Conservation (phyloP, 2,113 vertebrate genomes). For the Ahaetulla prasina region DNA sequence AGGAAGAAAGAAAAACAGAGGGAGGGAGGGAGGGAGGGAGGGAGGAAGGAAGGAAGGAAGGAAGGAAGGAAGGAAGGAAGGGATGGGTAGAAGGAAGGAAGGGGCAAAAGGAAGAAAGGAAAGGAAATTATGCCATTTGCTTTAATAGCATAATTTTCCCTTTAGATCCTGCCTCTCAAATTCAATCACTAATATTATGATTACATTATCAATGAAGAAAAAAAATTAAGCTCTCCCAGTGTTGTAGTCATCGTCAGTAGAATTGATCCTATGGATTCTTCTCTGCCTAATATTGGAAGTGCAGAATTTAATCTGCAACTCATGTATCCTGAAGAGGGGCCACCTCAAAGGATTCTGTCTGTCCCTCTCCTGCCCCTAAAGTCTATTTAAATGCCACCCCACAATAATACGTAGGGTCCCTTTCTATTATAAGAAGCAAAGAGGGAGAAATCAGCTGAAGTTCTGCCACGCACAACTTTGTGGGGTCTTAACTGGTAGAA, state of each 20-base stretch:
- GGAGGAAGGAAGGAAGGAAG: too few species aligned
- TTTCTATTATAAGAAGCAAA: conserved; percentile 71
- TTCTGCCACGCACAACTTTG: conserved; percentile 74
- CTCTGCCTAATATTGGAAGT: conserved; percentile 44
- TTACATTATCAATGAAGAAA: background rate
- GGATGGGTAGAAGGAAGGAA: too few species aligned
- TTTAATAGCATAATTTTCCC: background rate
- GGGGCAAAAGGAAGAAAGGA: too few species aligned
- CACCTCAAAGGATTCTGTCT: conserved; percentile 67
- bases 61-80: too few species aligned
- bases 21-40: too few species aligned
- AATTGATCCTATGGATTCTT: conserved; percentile 25
- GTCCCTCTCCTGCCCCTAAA: conserved; percentile 42
- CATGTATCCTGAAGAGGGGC: conserved; percentile 58
- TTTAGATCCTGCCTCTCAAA: background rate
- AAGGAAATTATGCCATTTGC: background rate
- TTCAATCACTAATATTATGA: background rate
- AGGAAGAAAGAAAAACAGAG: too few species aligned
- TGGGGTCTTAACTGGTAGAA: conserved; percentile 74
- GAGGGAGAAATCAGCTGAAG: conserved; percentile 76
- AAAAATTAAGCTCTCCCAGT: background rate
- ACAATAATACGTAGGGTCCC: conserved; percentile 68
- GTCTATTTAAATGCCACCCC: background rate
- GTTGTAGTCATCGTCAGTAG: background rate
- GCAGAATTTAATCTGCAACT: conserved; percentile 50